Percentiles rank a stretch among this genome's conserved stretches.
Conservation (phyloP, 2,113 vertebrate genomes). For the Microtus montanus region DNA sequence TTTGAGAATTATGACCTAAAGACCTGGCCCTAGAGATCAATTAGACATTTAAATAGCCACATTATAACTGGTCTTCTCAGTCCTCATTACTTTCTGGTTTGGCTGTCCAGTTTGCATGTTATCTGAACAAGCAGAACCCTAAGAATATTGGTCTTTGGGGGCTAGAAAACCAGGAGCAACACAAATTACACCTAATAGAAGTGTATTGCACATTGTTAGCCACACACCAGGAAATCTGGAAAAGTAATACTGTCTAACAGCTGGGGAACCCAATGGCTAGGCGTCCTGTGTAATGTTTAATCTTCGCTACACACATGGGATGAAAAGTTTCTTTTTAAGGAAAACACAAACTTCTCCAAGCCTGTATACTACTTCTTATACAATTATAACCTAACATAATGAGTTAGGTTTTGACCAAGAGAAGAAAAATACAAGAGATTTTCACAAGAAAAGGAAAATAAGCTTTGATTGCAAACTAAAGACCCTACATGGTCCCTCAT, state of each 20-base stretch:
- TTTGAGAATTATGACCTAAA: not conserved
- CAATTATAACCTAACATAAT: too few species aligned
- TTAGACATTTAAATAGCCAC: not conserved
- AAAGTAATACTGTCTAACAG: conserved; percentile 18
- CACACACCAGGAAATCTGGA: conserved; percentile 7
- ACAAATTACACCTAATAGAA: not conserved
- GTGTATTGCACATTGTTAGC: not conserved
- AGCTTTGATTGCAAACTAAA: not conserved
- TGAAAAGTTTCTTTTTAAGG: not conserved
- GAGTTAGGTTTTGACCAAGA: not conserved
- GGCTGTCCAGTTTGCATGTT: not conserved
- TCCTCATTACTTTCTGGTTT: conserved; percentile 21
- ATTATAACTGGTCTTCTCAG: not conserved
- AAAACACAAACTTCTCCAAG: not conserved
- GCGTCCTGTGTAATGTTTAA: not conserved
- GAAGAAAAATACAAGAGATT: not conserved
- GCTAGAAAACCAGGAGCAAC: not conserved
- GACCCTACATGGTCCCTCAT: not conserved
- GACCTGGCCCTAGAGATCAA: not conserved
- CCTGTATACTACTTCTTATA: not conserved
- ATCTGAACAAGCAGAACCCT: conserved; percentile 22
- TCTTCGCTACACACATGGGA: fast-evolving
- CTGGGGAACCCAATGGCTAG: not conserved
- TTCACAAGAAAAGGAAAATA: conserved; percentile 47
- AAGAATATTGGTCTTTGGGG: conserved; percentile 5